Base-by-base conservation (phyloP, 2,888 invertebrate species). In the Pyrrhosoma nymphula region DNA sequence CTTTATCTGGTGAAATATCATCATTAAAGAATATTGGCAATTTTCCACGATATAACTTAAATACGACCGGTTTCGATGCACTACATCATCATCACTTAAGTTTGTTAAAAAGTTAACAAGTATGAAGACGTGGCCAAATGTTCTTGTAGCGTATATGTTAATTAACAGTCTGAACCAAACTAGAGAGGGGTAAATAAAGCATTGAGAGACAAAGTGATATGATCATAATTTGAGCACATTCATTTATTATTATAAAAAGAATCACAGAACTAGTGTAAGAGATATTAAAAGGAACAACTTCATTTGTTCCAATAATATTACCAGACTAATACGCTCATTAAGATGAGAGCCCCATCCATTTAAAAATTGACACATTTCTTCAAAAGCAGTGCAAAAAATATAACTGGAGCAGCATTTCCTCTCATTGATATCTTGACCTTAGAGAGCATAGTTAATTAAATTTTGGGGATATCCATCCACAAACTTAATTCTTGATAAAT, bases 331-430 rank as follows among this genome's bases (percentile, higher is more conserved):
- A 69, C 35, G 75, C 93, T 93, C 93, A 93, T 69, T 63, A 93
- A 75, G 69, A 69, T n/a, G n/a, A 47, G 93, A 93, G 93, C 93
- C 69, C 93, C 93, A 93, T 93, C 69, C 93, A 93, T 93, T 93
- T 69, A 93, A 93, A 93, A 93, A 93, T 93, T 93, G 93, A 93
- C 93, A 93, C 69, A 93, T 93, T 93, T 93, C 93, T 93, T 93
- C 93, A 93, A 93, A 93, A 93, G 93, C 93, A 93, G 93, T 93
- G 93, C 93, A 55, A 93, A 93, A 93, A 93, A 93, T 93, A 93
- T 93, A 93, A 93, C n/a, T 93, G 93, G 93, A 93, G 93, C 93
- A 93, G 93, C 93, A 93, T 47, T 93, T 69, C 47, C 93, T 69
- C 69, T 93, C 93, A 93, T 69, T 63, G 47, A 69, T 35, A 93